Evolutionary conservation across 2,113 vertebrate species (phyloP), one percentile per base, ranked within the genome.

Genomic region (Cacatua alba): DNA sequence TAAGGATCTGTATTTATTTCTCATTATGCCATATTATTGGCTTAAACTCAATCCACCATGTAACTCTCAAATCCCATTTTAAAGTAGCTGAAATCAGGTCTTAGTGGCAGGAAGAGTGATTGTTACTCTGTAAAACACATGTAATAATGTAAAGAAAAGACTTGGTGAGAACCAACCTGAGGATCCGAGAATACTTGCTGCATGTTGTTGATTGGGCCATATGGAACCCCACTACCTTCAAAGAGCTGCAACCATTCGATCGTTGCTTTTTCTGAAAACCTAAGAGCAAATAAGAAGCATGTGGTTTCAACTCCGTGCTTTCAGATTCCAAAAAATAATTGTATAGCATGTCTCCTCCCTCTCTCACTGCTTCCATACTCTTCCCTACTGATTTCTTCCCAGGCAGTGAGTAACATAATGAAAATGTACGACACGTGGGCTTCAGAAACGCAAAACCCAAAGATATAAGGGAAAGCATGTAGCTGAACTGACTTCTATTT

Each of bases 141-240:
- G 33, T 35, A 74, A 26, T 29, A 75, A 39, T 1, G 3, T 48
- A 70, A 26, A 76, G 68, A 85, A 96, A 87, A 88, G 51, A 46
- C 55, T 84, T 20, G 55, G 72, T 21, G 37, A 91, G 71, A 70
- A 96, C 99, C 97, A 93, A 99, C 99, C 99, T 99, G 99, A 21
- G 99, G 98, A 84, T 99, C 98, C 11, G 98, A 97, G 95, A 99
- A 99, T 16, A 99, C 99, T 94, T 98, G 97, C 97, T 98, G 98
- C 92, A 99, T 99, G 86, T 91, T 99, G 97, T 99, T 99, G 98
- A 99, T 99, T 69, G 99, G 99, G 52, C 99, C 99, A 8, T 99
- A 98, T 11, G 99, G 99, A 96, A 99, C 98, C 23, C 98, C 98
- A 48, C 98, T 99, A 46, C 98, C 99, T 97, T 99, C 98, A 90